Base-by-base conservation (phyloP, 2,113 vertebrate genomes). In the mouse (Mus musculus) region DNA sequence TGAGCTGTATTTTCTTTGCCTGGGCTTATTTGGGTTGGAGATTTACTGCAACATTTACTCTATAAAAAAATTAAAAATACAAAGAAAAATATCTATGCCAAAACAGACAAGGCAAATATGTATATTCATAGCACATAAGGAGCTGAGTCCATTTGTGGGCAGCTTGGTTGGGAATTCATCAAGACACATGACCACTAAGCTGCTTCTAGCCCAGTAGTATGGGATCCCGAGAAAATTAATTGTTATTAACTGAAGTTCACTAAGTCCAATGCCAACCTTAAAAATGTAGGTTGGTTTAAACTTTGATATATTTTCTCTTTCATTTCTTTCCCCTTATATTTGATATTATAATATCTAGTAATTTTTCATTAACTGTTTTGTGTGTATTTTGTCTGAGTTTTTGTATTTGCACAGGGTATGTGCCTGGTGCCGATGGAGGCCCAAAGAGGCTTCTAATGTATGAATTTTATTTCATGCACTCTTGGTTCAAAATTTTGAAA, bases 401-500 rank as follows among this genome's bases (percentile, higher is more conserved):
- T 13, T 28, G 24, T 13, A 28, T 78, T 49, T 78, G 76, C 46
- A 52, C 26, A 49, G 7, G 49, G 28, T 17, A 49, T 52, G 76
- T 52, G 76, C 14, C 46, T 52, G 46, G 28, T 52, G 13, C 3
- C 28, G 19, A 19, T 33, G 46, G 24, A 52, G 28, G 28, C 14
- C 76, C 52, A 26, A 42, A 75, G 46, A 78, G 26, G 46, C 26
- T 52, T 14, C 22, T 72, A 61, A 3, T 73, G 17, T 7, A n/a
- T 69, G 1, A 93, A 67, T 93, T 92, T 92, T 88, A 93, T 28
- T 92, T 95, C 24, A 72, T 49, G 7, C 42, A 71, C 22, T 65
- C 39, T 92, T 78, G 61, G 49, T 92, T 95, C 33, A 94, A 87
- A 86, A 22, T 77, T 67, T 97, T 88, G 88, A 84, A 94, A 77